Percentiles rank a stretch among this genome's conserved stretches.
Conservation (phyloP, 2,888 invertebrate genomes). For the Scelioninae gen. 1 region DNA sequence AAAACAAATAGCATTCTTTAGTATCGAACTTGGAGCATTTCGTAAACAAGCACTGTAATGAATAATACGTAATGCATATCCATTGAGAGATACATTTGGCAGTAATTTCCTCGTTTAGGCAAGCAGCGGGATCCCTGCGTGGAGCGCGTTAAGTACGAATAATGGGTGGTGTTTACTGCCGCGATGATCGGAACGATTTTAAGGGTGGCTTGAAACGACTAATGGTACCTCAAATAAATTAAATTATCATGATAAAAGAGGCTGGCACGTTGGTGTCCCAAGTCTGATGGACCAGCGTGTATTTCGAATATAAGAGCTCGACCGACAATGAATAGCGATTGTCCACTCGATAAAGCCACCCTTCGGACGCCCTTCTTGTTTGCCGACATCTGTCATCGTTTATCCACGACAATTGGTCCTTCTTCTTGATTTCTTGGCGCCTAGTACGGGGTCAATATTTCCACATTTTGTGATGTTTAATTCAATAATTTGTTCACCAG, state of each 20-base stretch:
- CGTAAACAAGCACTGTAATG: conserved; percentile 15
- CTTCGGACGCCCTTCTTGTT: conserved; percentile 80
- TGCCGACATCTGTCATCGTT: conserved; percentile 84
- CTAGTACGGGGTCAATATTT: conserved; percentile 26
- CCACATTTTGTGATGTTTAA: conserved; percentile 18
- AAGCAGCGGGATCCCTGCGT: conserved; percentile 73
- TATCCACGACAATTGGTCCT: conserved; percentile 71
- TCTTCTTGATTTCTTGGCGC: conserved; percentile 67
- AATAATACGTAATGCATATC: conserved; percentile 35
- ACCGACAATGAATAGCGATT: conserved; percentile 78
- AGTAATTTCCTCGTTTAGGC: conserved; percentile 72
- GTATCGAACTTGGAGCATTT: neutral
- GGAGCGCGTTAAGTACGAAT: conserved; percentile 79
- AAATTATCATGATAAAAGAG: conserved; percentile 83
- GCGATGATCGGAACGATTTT: conserved; percentile 80
- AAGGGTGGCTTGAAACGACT: conserved; percentile 81
- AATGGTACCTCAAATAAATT: conserved; percentile 82
- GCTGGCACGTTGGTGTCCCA: conserved; percentile 62
- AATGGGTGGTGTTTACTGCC: conserved; percentile 82
- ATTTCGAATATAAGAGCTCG: conserved; percentile 75
- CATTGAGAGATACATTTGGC: conserved; percentile 55
- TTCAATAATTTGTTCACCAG: conserved; percentile 17
- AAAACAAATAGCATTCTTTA: too few relatives aligned
- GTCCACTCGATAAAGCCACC: conserved; percentile 81
- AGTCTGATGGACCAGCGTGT: conserved; percentile 59